Evolutionary conservation across 2,888 invertebrate species (phyloP).

Genomic region (Caenorhabditis sinica): DNA sequence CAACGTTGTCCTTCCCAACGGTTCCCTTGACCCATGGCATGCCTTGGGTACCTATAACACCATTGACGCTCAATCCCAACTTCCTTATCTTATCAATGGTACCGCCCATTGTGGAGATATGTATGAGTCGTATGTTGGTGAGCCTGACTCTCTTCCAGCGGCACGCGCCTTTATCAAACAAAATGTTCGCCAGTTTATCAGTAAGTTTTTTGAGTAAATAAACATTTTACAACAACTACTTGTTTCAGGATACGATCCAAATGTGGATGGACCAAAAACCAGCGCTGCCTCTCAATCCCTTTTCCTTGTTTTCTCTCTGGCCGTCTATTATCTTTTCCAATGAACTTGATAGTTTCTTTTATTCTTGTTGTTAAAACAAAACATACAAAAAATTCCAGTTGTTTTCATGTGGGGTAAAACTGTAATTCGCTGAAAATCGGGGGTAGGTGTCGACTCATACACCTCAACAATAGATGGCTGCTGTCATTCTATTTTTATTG

Average conservation of each 20-base stretch:
- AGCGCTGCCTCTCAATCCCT: background rate
- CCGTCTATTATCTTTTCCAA: background rate
- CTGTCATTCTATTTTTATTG: too few relatives aligned
- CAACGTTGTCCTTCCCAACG: conserved; percentile 80
- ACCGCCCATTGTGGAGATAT: conserved; percentile 81
- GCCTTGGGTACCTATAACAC: conserved; percentile 72
- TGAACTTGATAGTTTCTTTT: background rate
- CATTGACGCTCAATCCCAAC: conserved; percentile 13
- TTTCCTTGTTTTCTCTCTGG: background rate
- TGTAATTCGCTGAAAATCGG: too few relatives aligned
- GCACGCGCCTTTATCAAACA: conserved; percentile 70
- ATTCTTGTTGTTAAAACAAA: too few relatives aligned
- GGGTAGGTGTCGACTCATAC: too few relatives aligned
- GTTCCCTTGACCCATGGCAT: conserved; percentile 80
- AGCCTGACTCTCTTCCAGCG: conserved; percentile 72
- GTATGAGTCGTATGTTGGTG: conserved; percentile 77
- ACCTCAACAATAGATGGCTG: too few relatives aligned
- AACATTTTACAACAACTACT: background rate
- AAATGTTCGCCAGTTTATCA: conserved; percentile 54
- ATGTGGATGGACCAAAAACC: conserved; percentile 40
- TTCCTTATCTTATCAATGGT: conserved; percentile 71
- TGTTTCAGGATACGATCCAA: conserved; percentile 55
- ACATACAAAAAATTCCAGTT: background rate
- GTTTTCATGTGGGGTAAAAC: background rate
- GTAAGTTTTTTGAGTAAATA: conserved; percentile 22